Evolutionary conservation across 2,797 vertebrate genomes (phyloP), one percentile per base, ranked within the genome.

Genomic region (Etheostoma nigrum): DNA sequence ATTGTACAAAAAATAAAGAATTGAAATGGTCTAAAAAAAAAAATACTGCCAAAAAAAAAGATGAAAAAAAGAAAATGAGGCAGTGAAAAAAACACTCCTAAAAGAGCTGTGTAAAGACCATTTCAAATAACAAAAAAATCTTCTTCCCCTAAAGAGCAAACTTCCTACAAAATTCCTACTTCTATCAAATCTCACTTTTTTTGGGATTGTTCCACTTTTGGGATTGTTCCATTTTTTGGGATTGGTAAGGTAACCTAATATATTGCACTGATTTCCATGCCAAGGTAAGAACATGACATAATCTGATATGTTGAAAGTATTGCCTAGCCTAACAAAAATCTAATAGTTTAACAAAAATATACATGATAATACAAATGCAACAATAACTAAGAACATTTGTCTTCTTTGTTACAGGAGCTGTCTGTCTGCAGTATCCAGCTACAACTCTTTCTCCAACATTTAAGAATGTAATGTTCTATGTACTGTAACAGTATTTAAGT

Each of bases 1-100:
- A 95, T 95, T 99, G 97, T 97, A 96, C 70, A 96, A 97, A 88
- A 96, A 97, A 97, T 97, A 99, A 99, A 98, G 96, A 97, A 95
- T 95, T 97, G 97, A 97, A 99, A 98, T 98, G 98, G 97, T 98
- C 96, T 96, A 30, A 30, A 30, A 30, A 30, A 27, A 95, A 93
- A 92, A 16, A 83, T 91, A 91, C 95, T 95, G 89, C 79, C 94
- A 94, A 84, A 95, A 94, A 94, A 85, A 76, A 69, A 74, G 86
- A 23, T 13, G 1, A 21, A 33, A 42, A 91, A 92, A 77, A 92
- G 13, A 49, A 86, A 74, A 78, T 18, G 30, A 84, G 84, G 91
- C 90, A 90, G 85, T 85, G 59, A 89, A 93, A 49, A 89, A 85
- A 30, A 61, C 2, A 62, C 58, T 74, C 94, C 88, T 5, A 79